A percentile compares a stretch with the other conserved stretches of the same genome.
phyloP scores from a whole-genome alignment of 1,140 invertebrate genomes.

The Calliphora vicina region DNA sequence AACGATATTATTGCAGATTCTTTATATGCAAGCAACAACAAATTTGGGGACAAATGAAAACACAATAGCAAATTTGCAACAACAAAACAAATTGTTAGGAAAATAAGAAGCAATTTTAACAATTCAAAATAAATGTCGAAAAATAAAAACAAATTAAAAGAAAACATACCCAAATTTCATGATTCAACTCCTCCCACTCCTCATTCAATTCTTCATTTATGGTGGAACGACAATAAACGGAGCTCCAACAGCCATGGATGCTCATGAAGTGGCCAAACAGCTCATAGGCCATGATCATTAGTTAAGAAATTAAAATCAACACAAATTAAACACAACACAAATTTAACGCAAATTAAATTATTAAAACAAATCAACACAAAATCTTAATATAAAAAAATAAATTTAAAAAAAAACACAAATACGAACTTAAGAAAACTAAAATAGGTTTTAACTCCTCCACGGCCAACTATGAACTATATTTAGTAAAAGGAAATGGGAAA shows the following conservation, averaged over 20 bases:
- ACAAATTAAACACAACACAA: background rate
- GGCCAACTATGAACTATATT: background rate
- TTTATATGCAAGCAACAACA: background rate
- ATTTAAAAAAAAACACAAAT: background rate
- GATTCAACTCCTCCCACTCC: constrained; percentile 38
- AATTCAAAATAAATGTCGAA: background rate
- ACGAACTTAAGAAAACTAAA: background rate
- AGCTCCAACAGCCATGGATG: constrained; percentile 21
- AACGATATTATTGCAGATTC: background rate
- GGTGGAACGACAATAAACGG: constrained; percentile 24
- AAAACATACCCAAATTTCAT: constrained; percentile 39
- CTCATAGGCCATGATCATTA: constrained; percentile 16
- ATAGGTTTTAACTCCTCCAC: too few species aligned
- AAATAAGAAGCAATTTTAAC: background rate
- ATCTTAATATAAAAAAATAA: background rate
- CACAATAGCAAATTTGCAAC: background rate
- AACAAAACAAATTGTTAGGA: background rate
- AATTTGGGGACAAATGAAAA: too few species aligned
- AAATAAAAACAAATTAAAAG: background rate
- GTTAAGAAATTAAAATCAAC: background rate
- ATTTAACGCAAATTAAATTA: background rate
- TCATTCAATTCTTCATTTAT: constrained; percentile 38
- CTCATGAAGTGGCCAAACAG: background rate
- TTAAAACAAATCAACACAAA: background rate
- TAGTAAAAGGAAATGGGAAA: background rate